Evolutionary conservation across 2,797 vertebrate genomes (phyloP), one percentile per base, ranked within the genome.

Genomic region (Rhinophrynus dorsalis): DNA sequence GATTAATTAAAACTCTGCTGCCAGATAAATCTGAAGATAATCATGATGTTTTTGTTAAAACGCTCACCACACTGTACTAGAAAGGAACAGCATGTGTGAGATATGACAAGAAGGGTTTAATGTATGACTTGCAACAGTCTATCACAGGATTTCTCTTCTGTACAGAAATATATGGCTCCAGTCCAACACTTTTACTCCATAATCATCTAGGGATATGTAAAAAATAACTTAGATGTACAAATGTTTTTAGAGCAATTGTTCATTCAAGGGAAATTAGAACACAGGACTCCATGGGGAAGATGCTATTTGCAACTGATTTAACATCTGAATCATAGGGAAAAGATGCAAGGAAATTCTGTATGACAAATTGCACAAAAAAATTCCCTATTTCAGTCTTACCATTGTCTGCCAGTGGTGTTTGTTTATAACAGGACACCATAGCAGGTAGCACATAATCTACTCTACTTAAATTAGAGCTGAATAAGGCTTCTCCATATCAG

Each of bases 241-340:
- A 45, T 47, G 27, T 24, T 33, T 6, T 13, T 67, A 23, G 15
- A 72, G 71, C 32, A 75, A 54, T 30, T 50, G 75, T 51, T 52
- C 72, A 51, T 70, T 74, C 66, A 71, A 42, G 24, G 45, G 58
- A 65, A 24, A 77, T 60, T 64, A 64, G 20, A 24, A 7, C n/a
- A 50, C 50, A 73, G 3, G 4, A 9, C 29, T 30, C 4, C 29
- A 30, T 69, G 48, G 21, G 42, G 37, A 55, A 52, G 21, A 60
- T 0, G 54, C 24, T 68, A 21, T 37, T 57, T 2, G 10, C 37
- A 38, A 72, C 18, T 44, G 42, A 74, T 45, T 44, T 75, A 44
- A 74, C 64, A 80, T 38, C 45, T 51, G 29, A 67, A 56, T 47
- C 29, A 67, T 17, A 15, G 20, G 1, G 42, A 66, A 32, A n/a